Conservation (phyloP, 2,113 vertebrate species). For the Phoenicopterus ruber region DNA sequence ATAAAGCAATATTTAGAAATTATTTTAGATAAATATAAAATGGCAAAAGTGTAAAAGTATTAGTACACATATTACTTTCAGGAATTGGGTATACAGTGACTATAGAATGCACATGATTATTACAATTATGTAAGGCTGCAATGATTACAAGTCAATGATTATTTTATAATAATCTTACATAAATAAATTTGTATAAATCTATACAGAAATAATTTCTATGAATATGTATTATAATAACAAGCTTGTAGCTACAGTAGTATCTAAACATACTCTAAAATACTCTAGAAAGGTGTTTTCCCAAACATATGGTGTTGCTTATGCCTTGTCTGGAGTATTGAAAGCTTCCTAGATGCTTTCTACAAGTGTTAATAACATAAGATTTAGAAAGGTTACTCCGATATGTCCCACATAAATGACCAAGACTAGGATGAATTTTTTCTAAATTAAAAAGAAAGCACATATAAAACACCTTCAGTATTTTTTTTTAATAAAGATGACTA, state of each 20-base stretch:
- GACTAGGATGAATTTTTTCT: neutral
- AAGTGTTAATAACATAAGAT: neutral
- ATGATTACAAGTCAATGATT: neutral
- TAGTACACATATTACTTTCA: neutral
- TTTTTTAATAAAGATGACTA: neutral
- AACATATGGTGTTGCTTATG: neutral
- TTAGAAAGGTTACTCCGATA: neutral
- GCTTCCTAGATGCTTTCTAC: neutral
- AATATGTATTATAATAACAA: neutral
- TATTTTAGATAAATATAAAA: slow-evolving; percentile 64
- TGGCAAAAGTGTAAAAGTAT: neutral
- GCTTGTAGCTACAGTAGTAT: neutral
- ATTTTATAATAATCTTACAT: neutral
- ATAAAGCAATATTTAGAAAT: slow-evolving; percentile 59
- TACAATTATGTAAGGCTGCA: neutral
- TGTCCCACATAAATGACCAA: neutral
- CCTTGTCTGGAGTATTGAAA: neutral
- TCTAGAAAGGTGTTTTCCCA: neutral
- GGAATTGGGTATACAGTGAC: neutral
- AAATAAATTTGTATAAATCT: neutral
- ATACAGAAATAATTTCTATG: neutral
- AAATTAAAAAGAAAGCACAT: neutral
- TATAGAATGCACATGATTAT: neutral
- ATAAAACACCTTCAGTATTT: neutral
- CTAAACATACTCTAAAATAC: neutral